Evolutionary conservation across 2,113 vertebrate genomes (phyloP).

Genomic region (Saccopteryx bilineata): DNA sequence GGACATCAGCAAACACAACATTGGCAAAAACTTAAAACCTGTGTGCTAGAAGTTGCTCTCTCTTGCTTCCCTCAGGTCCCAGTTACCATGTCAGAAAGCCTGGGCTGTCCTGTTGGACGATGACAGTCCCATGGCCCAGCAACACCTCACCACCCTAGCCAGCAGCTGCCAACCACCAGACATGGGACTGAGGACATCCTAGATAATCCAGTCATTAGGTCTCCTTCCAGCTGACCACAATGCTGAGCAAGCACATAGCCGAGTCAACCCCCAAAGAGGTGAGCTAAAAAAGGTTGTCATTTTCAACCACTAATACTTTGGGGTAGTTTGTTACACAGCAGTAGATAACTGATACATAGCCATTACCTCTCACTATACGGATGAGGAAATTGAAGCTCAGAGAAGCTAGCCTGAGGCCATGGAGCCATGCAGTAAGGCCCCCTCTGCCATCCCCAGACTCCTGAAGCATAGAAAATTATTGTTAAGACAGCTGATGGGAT

Average conservation of each 20-base stretch:
- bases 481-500: neutral
- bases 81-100: neutral
- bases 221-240: neutral
- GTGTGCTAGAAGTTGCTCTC: neutral
- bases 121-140: neutral
- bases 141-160: neutral
- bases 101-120: neutral
- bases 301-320: neutral
- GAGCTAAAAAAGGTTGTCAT: neutral
- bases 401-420: neutral
- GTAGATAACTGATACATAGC: neutral
- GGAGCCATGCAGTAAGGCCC: neutral
- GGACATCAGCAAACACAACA: neutral
- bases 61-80: neutral
- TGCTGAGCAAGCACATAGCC: neutral
- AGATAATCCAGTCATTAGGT: too few species aligned
- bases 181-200: too few species aligned
- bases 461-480: neutral
- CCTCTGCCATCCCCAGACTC: neutral
- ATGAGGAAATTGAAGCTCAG: neutral
- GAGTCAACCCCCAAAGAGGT: neutral
- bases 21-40: neutral
- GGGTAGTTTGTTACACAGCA: neutral
- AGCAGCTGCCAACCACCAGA: neutral
- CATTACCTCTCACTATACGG: neutral